phyloP scores from a whole-genome alignment of 2,113 vertebrate genomes.

The Pongo abelii region DNA sequence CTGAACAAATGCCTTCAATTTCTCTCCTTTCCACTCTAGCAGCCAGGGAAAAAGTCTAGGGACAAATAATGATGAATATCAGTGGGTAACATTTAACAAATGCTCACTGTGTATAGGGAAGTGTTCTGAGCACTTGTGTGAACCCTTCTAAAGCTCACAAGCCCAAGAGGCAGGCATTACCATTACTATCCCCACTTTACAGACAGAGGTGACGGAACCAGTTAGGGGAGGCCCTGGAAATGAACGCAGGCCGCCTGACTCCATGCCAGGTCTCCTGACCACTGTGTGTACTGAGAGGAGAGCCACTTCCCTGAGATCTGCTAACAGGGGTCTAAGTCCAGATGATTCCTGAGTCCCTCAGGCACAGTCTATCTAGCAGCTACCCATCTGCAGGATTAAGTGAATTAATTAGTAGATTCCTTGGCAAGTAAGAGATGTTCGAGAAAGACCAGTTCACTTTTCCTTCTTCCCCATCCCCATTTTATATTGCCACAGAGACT shows the following conservation, averaged over 20 bases:
- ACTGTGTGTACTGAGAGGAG: not conserved
- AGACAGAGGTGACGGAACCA: not conserved
- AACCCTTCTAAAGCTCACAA: not conserved
- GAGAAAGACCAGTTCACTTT: not conserved
- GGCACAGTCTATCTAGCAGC: not conserved
- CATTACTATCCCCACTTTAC: too few relatives aligned
- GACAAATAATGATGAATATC: not conserved
- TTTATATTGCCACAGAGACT: not conserved
- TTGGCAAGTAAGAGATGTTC: not conserved
- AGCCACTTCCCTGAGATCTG: not conserved
- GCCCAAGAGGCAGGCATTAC: not conserved
- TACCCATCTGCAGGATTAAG: not conserved
- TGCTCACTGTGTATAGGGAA: not conserved
- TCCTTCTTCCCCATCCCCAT: not conserved
- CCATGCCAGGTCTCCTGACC: not conserved
- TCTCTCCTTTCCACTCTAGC: not conserved
- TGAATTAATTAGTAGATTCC: not conserved
- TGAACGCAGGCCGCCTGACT: not conserved
- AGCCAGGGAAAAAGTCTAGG: not conserved
- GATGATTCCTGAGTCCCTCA: too few relatives aligned
- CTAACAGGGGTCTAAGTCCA: not conserved
- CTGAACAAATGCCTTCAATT: not conserved
- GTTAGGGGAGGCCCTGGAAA: accelerated
- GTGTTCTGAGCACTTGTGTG: not conserved
- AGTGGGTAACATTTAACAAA: not conserved